These are phyloP conservation scores for Sarcophaga carnaria DNA, from an alignment of 2,888 invertebrate species.

Conservation along the genomic window DNA sequence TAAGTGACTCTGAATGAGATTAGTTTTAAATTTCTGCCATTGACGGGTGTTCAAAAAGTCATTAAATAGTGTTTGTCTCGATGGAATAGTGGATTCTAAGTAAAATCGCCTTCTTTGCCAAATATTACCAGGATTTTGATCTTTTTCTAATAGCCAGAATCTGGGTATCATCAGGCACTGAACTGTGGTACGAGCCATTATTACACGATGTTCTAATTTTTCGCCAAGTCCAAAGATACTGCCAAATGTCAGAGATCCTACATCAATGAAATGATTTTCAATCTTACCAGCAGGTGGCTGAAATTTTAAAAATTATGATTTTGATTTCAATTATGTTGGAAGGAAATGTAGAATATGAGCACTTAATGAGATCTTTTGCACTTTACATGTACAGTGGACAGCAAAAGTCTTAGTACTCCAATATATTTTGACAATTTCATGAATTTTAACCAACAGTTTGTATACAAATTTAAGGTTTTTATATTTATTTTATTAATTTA, in stretches of 20 bases:
- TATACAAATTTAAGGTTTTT: no score
- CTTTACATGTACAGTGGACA: no score
- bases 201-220: conserved; percentile 85
- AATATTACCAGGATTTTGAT: conserved; percentile 80
- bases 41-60: conserved; percentile 76
- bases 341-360: no score
- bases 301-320: conserved; percentile 38
- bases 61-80: conserved; percentile 76
- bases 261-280: conserved; percentile 79
- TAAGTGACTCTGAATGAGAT: conserved; percentile 72
- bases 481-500: no score
- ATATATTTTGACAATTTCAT: no score
- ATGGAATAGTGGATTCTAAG: conserved; percentile 78
- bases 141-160: conserved; percentile 86
- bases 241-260: conserved; percentile 78
- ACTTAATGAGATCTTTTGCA: no score
- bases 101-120: conserved; percentile 79
- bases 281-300: conserved; percentile 30
- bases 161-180: conserved; percentile 87
- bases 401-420: no score
- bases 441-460: no score
- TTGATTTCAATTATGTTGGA: no score
- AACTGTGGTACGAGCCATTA: conserved; percentile 85
- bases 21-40: conserved; percentile 78
- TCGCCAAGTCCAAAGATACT: conserved; percentile 87